phyloP scores from a whole-genome alignment of 2,797 vertebrate genomes.

The Melanotaenia trifasciata region DNA sequence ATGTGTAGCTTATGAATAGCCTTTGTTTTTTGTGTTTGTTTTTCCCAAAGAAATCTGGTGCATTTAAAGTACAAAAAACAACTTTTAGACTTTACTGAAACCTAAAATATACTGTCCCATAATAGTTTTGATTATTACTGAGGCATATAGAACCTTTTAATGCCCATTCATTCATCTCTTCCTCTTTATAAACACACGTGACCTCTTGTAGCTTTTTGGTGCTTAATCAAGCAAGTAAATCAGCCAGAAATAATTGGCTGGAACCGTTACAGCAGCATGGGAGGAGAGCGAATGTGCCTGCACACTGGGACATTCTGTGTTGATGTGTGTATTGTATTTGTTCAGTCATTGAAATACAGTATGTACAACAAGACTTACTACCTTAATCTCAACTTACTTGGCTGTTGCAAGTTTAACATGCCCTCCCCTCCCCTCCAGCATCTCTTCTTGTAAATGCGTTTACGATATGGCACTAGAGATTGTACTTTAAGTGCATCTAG shows the following conservation, averaged over 20 bases:
- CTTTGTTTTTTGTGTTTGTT: conserved; percentile 32
- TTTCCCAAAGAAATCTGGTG: conserved; percentile 67
- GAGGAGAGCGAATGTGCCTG: conserved; percentile 75
- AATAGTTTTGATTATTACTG: conserved; percentile 56
- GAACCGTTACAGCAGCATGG: conserved; percentile 68
- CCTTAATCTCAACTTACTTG: conserved; percentile 85
- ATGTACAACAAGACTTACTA: conserved; percentile 83
- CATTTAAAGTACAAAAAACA: conserved; percentile 72
- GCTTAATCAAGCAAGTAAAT: conserved; percentile 76
- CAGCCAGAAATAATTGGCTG: conserved; percentile 62
- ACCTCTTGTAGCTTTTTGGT: conserved; percentile 82
- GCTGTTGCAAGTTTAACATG: conserved; percentile 81
- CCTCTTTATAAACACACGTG: conserved; percentile 63
- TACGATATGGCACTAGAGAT: conserved; percentile 84
- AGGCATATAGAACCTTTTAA: conserved; percentile 60
- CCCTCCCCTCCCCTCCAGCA: conserved; percentile 46
- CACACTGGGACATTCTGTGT: conserved; percentile 82
- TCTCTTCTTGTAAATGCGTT: conserved; percentile 76
- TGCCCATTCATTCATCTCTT: conserved; percentile 49
- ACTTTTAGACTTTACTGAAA: conserved; percentile 46
- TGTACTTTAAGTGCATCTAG: conserved; percentile 89
- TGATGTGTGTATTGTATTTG: conserved; percentile 81
- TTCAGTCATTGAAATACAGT: conserved; percentile 87
- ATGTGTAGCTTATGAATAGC: conserved; percentile 64
- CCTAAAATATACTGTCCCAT: conserved; percentile 40